Evolutionary conservation across 2,797 vertebrate species (phyloP), one percentile per base, ranked within the genome.

Genomic region (Acanthornis magna): DNA sequence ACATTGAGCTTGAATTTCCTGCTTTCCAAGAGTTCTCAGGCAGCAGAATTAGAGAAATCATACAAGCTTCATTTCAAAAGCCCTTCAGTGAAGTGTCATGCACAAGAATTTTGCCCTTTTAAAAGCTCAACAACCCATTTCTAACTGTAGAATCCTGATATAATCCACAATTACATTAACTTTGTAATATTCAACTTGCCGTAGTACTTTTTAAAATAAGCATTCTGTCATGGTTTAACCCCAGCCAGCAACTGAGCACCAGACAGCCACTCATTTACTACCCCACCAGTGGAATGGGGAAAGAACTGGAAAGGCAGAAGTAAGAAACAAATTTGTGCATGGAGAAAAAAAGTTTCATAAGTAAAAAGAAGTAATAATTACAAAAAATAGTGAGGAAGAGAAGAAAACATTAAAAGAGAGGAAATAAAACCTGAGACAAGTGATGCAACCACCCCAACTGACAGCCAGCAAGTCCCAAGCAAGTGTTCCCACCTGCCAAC

Each of bases 371-470:
- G 32, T 16, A 47, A 25, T 32, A 26, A 16, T 48, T 73, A 48
- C 7, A 32, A 25, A 19, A 43, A 40, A 47, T 2, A 26, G 1
- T 58, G 60, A 50, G n/a, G 23, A 70, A 54, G 16, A 38, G 15
- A 34, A n/a, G 26, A 34, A 43, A 67, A 53, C 38, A 3, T 25
- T 61, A 72, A 43, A 71, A 66, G n/a, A 61, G 22, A 45, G 22
- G 43, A 73, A 87, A 63, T 12, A 87, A 63, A 78, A 51, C 13
- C 26, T 26, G 32, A 48, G 51, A 43, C 25, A 65, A 55, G 55
- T 26, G 32, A 54, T 25, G 7, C 29, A 45, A 26, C 50, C 3
- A 4, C 6, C 11, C 45, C 0, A 0, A 30, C 4, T 18, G 25
- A 63, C 20, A 19, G 32, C 57, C 66, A 70, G 45, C 9, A 5